Base-by-base conservation (phyloP, 1,140 invertebrate genomes). In the Drosophila leontia region DNA sequence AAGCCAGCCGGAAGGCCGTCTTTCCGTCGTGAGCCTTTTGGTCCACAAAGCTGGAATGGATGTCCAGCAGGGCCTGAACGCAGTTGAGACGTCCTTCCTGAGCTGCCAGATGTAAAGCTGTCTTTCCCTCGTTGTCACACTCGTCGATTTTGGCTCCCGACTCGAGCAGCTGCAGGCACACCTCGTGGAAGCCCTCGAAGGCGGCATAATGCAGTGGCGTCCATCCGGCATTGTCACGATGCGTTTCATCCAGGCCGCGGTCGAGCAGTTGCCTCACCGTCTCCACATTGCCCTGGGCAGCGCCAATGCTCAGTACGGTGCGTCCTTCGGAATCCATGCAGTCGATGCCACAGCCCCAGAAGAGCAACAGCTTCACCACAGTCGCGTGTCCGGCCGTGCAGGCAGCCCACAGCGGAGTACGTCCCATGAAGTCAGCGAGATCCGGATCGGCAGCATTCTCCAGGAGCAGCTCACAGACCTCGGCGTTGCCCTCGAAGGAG, bases 121-220 rank as follows among this genome's bases (percentile, higher is more conserved):
- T 97, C 93, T 98, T 98, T 3, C 98, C 98, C 86, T 99, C 98
- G 93, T 99, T 99, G 92, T 99, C 98, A 7, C 96, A 95, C 88
- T 98, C 97, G 82, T 98, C 97, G 3, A 98, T 95, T 91, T 97
- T 96, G 0, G 98, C 98, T 1, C 98, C 98, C n/a, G 97, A 97
- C 86, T 98, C 97, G 0, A 99, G 92, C 19, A 99, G 93, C 11
- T 97, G 96, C 72, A 97, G 95, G 80, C 97, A 97, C 26, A 98
- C 98, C 82, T 98, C 97, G 61, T 95, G 93, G 92, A 99, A 98
- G 35, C 95, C 98, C 93, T 99, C 98, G 86, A 98, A 98, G 23
- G 98, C 97, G 9, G 98, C 96, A 81, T 97, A 98, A 92, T 99
- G 98, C 35, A 99, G 92, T 3, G 98, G 98, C 6, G 98, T 98